Evolutionary conservation across 2,797 vertebrate genomes (phyloP).

Genomic region (Mus spretus): DNA sequence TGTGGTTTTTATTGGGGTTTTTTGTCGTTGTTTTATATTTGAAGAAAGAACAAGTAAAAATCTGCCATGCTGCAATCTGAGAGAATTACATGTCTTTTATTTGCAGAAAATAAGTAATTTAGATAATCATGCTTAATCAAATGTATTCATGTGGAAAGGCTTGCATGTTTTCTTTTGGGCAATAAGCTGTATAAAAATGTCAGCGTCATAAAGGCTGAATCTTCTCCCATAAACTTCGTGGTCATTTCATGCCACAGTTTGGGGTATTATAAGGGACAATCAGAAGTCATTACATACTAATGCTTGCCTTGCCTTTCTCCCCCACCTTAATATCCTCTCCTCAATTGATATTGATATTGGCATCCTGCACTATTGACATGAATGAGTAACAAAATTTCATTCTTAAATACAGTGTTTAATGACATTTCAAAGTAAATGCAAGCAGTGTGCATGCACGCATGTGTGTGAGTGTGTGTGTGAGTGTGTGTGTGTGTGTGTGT

Average conservation of each 20-base stretch:
- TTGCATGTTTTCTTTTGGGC: conserved; percentile 35
- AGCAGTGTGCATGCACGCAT: fast-evolving
- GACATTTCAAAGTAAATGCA: conserved; percentile 19
- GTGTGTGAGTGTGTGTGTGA: not conserved
- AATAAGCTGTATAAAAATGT: not conserved
- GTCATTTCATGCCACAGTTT: not conserved
- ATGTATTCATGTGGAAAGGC: conserved; percentile 48
- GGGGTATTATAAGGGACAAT: not conserved
- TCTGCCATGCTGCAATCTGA: conserved; percentile 75
- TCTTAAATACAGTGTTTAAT: conserved; percentile 33
- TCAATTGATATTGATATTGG: conserved; percentile 50
- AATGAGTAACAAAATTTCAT: conserved; percentile 60
- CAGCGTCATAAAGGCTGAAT: not conserved
- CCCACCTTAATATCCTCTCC: not conserved
- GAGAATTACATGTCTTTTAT: conserved; percentile 55
- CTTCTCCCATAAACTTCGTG: not conserved
- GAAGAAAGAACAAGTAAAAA: conserved; percentile 49
- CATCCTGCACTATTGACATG: conserved; percentile 58
- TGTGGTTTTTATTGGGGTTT: conserved; percentile 25
- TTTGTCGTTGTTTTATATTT: conserved; percentile 18
- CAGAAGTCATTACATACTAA: conserved; percentile 33
- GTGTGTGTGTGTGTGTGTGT: not conserved
- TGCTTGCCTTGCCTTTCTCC: conserved; percentile 35
- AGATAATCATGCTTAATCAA: conserved; percentile 65
- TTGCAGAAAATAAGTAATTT: conserved; percentile 68